Base-by-base conservation (phyloP, 30 jellyfish, hydroid and myxozoan species). In the Aurelia sp. region DNA sequence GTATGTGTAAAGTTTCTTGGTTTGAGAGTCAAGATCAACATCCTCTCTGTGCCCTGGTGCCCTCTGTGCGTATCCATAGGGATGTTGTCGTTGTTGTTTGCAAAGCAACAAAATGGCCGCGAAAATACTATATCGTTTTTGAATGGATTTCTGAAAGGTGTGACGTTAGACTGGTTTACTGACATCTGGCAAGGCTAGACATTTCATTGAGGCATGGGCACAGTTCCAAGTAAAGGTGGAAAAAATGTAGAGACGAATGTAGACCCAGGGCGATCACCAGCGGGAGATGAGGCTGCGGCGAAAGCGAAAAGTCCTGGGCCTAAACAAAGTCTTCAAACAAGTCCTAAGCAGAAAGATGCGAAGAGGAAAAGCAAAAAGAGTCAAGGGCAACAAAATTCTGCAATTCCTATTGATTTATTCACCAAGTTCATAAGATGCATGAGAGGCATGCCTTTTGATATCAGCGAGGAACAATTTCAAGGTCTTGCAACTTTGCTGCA, bases 381-480 rank as follows among this genome's bases (percentile, higher is more conserved):
- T 44, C 55, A 6, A 44, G 16, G 55, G 13, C 55, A 12, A 11
- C 59, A 20, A 53, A 57, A 37, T 12, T 53, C 96, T 1, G 23
- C 58, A 47, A 73, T 79, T 11, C 73, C 92, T 27, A 57, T 19
- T 11, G 84, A 41, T 52, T 30, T 63, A 66, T 79, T 89, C 33
- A 53, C 71, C 27, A 58, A 76, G 27, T 89, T 89, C 75, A 16
- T 73, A 21, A 80, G 67, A 18, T 80, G 89, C 44, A 16, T 89
- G 81, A 85, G 74, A 13, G 73, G 66, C 6, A 67, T 89, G 64
- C 93, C 89, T 13, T 79, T 89, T 73, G 89, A 71, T 3, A 55
- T 89, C 18, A 66, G 63, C 15, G 92, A 89, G 30, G 79, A 80
- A 33, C 75, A 71, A 21, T 80, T 89, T 65, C 72, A 80, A 47